phyloP scores from a whole-genome alignment of 2,888 invertebrate species.

The Cataglyphis cursor region DNA sequence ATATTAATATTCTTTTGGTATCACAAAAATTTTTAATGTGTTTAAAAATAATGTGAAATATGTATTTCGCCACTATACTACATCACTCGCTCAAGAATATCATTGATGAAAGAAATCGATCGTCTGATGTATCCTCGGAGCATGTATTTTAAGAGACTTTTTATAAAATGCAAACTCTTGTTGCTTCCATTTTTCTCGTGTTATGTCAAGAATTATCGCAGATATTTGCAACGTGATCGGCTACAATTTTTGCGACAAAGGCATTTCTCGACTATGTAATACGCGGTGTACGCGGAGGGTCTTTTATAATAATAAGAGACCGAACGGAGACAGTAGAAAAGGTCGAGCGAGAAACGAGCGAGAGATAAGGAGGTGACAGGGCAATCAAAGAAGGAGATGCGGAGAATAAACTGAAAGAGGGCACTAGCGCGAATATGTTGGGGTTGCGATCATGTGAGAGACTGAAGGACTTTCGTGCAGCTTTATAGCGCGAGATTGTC shows the following conservation, averaged over 20 bases:
- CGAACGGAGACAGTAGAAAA: neutral
- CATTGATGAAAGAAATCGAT: neutral
- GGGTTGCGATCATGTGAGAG: constrained; percentile 7
- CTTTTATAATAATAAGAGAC: constrained; percentile 53
- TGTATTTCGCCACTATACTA: neutral
- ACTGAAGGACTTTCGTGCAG: constrained; percentile 36
- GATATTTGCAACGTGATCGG: constrained; percentile 20
- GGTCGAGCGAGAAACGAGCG: constrained; percentile 23
- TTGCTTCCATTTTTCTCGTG: neutral
- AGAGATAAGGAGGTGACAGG: constrained; percentile 28
- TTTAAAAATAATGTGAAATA: neutral
- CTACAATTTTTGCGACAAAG: constrained; percentile 23
- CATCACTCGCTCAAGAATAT: neutral
- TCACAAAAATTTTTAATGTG: neutral
- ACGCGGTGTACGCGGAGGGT: neutral
- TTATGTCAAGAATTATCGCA: constrained; percentile 18
- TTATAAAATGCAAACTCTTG: neutral
- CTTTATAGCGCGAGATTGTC: constrained; percentile 36
- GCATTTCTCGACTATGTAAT: neutral
- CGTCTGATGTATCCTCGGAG: neutral
- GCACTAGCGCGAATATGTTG: constrained; percentile 21
- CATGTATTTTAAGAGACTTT: constrained; percentile 6
- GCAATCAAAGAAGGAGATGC: constrained; percentile 47
- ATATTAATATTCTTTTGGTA: neutral
- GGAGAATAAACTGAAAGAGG: constrained; percentile 67